Evolutionary conservation across 2,113 vertebrate genomes (phyloP), one percentile per base, ranked within the genome.

Genomic region (Heterochromis multidens): DNA sequence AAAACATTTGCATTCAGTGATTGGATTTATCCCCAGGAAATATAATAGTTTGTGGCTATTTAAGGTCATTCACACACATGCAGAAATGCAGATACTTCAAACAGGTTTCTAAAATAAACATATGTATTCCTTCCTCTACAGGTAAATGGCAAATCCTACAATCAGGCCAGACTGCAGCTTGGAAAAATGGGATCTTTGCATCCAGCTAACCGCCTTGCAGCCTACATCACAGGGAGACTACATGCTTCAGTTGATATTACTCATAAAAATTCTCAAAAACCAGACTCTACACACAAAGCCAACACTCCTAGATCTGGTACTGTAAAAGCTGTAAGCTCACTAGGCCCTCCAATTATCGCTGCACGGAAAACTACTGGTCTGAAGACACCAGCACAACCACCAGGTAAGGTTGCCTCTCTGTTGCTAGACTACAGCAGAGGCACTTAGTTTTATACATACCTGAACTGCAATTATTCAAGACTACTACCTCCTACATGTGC

Each of bases 141-240:
- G 98, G 97, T 99, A 89, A 99, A 99, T 94, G 97, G 96, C 79
- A 99, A 98, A 95, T 95, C 89, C 79, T 98, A 97, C 96, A 96
- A 95, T 94, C 96, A 98, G 67, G 98, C 98, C 91, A 96, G 97
- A 93, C 93, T 99, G 95, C 92, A 97, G 94, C 95, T 99, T 94
- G 98, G 98, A 84, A 96, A 95, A 89, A 97, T 99, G 95, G 98
- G 98, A 86, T 96, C 98, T 89, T 95, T 99, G 79, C 97, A 99
- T 95, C 97, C 98, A 87, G 96, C 97, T 90, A 99, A 96, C 96
- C 97, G 97, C 78, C 96, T 99, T 59, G 98, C 98, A 91, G 97
- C 98, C 70, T 97, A 97, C 89, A 91, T 98, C 93, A 97, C 97
- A 70, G 97, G 97, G 90, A 96, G 97, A 88, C 94, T 98, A 78